Base-by-base conservation (phyloP, 2,888 invertebrate species). In the Labia minor region DNA sequence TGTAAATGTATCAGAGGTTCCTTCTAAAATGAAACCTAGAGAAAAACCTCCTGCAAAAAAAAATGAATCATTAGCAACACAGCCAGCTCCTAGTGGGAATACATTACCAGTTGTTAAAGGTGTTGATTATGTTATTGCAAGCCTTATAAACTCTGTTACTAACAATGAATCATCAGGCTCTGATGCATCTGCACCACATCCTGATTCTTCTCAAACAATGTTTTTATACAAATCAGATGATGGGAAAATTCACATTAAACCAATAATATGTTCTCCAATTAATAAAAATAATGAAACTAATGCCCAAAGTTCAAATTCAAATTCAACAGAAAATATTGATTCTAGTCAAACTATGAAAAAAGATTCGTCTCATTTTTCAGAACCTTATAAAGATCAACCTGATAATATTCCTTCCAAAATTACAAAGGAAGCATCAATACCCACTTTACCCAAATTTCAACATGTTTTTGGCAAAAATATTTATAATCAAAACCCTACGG, bases 391-490 rank as follows among this genome's bases (percentile, higher is more conserved):
- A 62, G 62, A 19, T 10, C 62, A 16, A 62, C 8, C 6, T 10
- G 19, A 62, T 10, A 16, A 6, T 62, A 16, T n/a, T 8, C 6
- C 6, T 10, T 62, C 62, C 62, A 62, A 19, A 8, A 16, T 10
- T 8, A 10, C 18, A 19, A n/a, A 10, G 14, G 18, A 62, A 62
- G n/a, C 6, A 10, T 19, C 18, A 8, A 16, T 61, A 6, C 81
- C 81, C 10, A 80, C 82, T 66, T 77, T 89, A 68, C 89, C 89
- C 1, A 89, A 89, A 76, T 89, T 89, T 74, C 88, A 88, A 74
- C 89, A 89, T 77, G 89, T 87, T 0, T 89, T 89, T 75, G 88
- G 89, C 0, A 88, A 88, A 76, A 84, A 86, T 63, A 85, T 86
- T 62, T 88, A 76, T 61, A 66, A 67, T 11, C 65, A 67, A 21